Conservation (phyloP, 2,113 vertebrate species). For the Ammodramus savannarum region DNA sequence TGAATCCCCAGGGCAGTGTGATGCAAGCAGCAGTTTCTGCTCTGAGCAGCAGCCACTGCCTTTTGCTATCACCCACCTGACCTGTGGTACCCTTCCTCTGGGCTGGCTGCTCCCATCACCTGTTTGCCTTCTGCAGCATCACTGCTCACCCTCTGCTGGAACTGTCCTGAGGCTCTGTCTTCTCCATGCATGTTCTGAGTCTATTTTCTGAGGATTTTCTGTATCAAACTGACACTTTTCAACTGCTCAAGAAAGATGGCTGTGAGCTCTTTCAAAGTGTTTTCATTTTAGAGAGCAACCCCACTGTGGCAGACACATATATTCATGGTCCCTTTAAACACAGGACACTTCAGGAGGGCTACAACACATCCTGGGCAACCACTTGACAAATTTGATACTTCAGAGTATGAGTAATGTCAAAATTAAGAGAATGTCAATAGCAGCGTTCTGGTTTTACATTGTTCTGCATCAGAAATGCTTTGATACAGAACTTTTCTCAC, state of each 20-base stretch:
- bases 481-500: neutral
- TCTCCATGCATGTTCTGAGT: neutral
- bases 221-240: rapidly evolving
- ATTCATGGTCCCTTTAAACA: neutral
- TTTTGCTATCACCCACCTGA: neutral
- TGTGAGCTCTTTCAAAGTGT: neutral
- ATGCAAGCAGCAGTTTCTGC: neutral
- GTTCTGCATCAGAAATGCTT: neutral
- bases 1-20: neutral
- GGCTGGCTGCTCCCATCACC: neutral
- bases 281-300: neutral
- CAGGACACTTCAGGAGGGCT: neutral
- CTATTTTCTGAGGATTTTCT: neutral
- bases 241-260: neutral
- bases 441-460: neutral
- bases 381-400: neutral
- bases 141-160: neutral
- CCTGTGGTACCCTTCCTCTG: neutral
- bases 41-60: neutral
- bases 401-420: neutral
- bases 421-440: neutral
- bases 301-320: neutral
- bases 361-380: neutral
- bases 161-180: neutral
- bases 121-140: neutral